Evolutionary conservation across 2,113 vertebrate species (phyloP).

Genomic region (Cnemophilus loriae): DNA sequence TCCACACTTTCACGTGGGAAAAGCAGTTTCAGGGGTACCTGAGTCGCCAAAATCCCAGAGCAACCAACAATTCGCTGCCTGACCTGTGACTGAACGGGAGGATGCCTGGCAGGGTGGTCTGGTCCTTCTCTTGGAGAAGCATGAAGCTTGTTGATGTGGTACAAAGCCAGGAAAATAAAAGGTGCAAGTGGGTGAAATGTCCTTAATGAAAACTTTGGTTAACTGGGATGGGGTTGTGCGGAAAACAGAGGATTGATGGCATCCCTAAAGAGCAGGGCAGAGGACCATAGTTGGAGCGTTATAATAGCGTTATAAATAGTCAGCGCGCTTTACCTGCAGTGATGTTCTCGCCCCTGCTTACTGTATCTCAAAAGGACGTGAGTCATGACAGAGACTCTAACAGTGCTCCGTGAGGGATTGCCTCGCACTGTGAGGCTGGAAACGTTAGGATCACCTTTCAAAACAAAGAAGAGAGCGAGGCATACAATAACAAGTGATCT

Average conservation of each 20-base stretch:
- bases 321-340: not conserved
- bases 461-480: not conserved
- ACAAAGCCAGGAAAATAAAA: not conserved
- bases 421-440: not conserved
- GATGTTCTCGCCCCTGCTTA: not conserved
- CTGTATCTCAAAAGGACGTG: not conserved
- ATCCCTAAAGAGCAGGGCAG: not conserved
- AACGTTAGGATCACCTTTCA: not conserved
- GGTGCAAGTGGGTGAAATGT: not conserved
- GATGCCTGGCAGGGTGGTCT: fast-evolving
- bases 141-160: fast-evolving
- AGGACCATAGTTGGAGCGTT: not conserved
- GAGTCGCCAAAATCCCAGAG: not conserved
- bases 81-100: not conserved
- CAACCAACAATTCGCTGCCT: fast-evolving
- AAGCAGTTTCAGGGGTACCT: fast-evolving
- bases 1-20: not conserved
- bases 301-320: not conserved
- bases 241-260: not conserved
- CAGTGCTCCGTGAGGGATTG: not conserved
- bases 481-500: not conserved
- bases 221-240: not conserved
- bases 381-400: not conserved
- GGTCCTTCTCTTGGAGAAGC: not conserved
- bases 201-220: fast-evolving